A percentile compares a stretch with the other conserved stretches of the same genome.
phyloP scores from a whole-genome alignment of 2,113 vertebrate species.

The Meles meles region DNA sequence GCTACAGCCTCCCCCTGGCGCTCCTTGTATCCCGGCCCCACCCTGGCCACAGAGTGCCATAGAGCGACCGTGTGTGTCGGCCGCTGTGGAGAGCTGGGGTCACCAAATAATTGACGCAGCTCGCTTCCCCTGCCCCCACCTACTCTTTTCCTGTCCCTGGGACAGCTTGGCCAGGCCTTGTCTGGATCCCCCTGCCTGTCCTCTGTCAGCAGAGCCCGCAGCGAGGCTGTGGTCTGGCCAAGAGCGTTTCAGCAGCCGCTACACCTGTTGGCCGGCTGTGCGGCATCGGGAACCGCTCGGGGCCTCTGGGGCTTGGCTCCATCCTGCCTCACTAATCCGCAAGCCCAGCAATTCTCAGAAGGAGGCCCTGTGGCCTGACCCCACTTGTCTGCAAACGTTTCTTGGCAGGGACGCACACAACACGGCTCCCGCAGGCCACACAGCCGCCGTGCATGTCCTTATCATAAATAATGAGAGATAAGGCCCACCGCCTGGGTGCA shows the following conservation, averaged over 20 bases:
- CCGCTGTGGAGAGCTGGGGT: not conserved
- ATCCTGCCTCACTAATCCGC: conserved; percentile 33
- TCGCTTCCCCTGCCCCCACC: not conserved
- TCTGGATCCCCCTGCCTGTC: not conserved
- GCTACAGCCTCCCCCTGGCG: not conserved
- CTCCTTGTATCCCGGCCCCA: not conserved
- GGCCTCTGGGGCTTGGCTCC: conserved; percentile 64
- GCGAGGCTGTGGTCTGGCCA: not conserved
- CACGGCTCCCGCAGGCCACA: not conserved
- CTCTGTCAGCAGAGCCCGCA: conserved; percentile 4
- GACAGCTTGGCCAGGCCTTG: not conserved
- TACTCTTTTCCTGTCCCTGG: not conserved
- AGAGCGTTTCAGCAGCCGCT: conserved; percentile 44
- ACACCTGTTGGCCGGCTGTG: conserved; percentile 62
- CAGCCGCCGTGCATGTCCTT: not conserved
- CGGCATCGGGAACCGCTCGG: conserved; percentile 43
- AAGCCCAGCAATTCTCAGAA: conserved; percentile 58
- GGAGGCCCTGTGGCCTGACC: conserved; percentile 57
- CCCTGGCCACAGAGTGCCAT: not conserved
- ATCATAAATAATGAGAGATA: conserved; percentile 27
- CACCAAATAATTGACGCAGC: not conserved
- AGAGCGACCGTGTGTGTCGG: not conserved
- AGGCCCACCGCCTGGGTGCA: not conserved
- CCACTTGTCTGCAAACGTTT: conserved; percentile 58
- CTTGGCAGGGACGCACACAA: conserved; percentile 43